Evolutionary conservation across 2,113 vertebrate genomes (phyloP), one percentile per base, ranked within the genome.

Genomic region (Todiramphus saurophagus): DNA sequence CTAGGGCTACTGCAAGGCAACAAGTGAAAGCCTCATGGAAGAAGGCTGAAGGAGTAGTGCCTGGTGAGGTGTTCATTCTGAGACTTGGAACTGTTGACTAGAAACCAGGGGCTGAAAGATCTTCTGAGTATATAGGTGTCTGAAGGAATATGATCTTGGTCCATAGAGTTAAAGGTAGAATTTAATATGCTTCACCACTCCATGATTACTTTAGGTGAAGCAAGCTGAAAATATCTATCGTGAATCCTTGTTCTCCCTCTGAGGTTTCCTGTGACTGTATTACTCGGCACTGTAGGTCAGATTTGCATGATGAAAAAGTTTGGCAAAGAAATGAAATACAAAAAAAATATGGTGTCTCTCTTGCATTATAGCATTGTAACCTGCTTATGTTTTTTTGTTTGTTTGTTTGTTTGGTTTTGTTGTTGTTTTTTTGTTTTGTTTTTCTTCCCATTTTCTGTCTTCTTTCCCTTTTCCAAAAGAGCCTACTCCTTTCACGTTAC

Each of bases 401-500:
- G 44, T 30, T 27, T 25, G 21, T 50, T 50, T 50, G 21, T 50
- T 50, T 51, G 25, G 50, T 51, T 51, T 51, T 25, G 24, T 51
- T 51, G 19, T 51, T 51, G 7, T 24, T 51, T 25, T 51, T 51
- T 48, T 58, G 4, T 11, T 51, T 51, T 51, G 50, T 25, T 51
- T 51, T 51, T 51, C 24, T 51, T 14, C 23, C 50, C 50, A 25
- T 84, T 60, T 83, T 89, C 23, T 86, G 16, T 69, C 10, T 80
- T 46, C 31, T 83, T 63, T 93, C 11, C 20, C 8, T 48, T 50
- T 59, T 69, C 82, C 56, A 6, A 67, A 98, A 98, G 98, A 66
- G 98, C 98, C 2, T 98, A 98, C 90, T 98, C 98, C 83, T 98
- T 98, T 95, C 98, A 98, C 1, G 98, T 98, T 35, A 98, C 97